phyloP scores from a whole-genome alignment of 2,113 vertebrate species.

The Oceanodroma tethys region DNA sequence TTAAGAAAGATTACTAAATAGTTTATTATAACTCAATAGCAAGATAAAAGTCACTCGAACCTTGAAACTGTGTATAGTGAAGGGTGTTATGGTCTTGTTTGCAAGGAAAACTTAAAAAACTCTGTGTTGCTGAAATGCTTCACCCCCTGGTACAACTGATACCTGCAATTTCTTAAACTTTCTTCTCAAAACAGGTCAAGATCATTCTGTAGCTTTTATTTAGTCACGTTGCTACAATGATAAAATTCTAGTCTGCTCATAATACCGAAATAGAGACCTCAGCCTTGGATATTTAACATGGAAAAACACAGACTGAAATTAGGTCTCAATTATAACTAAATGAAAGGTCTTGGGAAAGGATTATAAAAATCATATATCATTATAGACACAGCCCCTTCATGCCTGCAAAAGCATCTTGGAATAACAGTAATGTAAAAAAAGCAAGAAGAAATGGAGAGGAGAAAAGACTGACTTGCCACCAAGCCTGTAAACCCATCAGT shows the following conservation, averaged over 20 bases:
- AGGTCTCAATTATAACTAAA: background rate
- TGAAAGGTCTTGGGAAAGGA: background rate
- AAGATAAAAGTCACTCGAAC: background rate
- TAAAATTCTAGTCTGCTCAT: background rate
- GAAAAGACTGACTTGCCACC: background rate
- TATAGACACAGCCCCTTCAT: background rate
- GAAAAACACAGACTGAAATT: background rate
- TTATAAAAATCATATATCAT: background rate
- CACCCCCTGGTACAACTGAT: background rate
- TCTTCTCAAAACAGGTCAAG: background rate
- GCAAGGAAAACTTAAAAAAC: background rate
- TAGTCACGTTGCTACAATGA: background rate
- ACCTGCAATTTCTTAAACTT: background rate
- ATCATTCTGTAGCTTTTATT: background rate
- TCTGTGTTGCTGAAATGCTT: background rate
- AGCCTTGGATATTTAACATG: background rate
- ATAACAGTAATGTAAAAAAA: background rate
- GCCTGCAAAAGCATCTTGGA: background rate
- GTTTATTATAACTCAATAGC: background rate
- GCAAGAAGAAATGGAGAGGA: background rate
- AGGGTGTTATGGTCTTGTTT: background rate
- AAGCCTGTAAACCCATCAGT: background rate
- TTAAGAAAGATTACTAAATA: background rate
- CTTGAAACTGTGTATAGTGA: background rate
- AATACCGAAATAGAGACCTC: background rate